phyloP scores from a whole-genome alignment of 2,888 invertebrate species.

The Tridacna crocea region DNA sequence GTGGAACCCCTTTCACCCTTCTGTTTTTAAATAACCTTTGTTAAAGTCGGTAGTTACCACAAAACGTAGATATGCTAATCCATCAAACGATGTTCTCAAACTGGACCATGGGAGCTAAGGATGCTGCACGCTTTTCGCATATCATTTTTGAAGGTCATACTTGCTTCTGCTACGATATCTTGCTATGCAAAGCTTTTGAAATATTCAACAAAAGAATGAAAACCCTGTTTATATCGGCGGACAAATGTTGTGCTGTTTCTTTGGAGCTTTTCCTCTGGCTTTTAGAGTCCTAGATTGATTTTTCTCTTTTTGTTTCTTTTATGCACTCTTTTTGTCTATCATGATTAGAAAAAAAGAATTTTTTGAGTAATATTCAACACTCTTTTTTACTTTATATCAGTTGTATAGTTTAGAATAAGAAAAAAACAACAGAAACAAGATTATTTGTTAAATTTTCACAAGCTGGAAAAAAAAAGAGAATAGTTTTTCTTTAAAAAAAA shows the following conservation, averaged over 20 bases:
- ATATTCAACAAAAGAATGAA: slow-evolving; percentile 24
- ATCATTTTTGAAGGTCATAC: background rate
- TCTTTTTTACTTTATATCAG: too few relatives aligned
- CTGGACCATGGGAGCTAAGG: background rate
- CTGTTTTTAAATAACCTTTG: background rate
- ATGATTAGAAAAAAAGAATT: too few relatives aligned
- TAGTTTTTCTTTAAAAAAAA: too few relatives aligned
- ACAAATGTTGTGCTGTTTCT: slow-evolving; percentile 30
- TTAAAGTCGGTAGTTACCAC: background rate
- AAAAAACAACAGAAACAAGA: too few relatives aligned
- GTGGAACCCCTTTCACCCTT: slow-evolving; percentile 18
- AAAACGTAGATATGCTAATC: too few relatives aligned
- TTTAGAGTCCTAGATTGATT: background rate
- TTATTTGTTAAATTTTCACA: too few relatives aligned
- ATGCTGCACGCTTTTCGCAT: background rate
- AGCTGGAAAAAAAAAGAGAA: too few relatives aligned
- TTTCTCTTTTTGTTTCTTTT: background rate
- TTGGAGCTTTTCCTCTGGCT: slow-evolving; percentile 24
- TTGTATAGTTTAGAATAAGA: too few relatives aligned
- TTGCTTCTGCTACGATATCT: background rate
- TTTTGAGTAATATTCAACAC: too few relatives aligned
- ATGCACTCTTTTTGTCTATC: background rate
- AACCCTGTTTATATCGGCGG: slow-evolving; percentile 49
- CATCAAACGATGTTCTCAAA: too few relatives aligned
- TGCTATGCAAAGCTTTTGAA: background rate